Evolutionary conservation across 2,113 vertebrate species (phyloP), one percentile per base, ranked within the genome.

Genomic region (Halichoeres trimaculatus): DNA sequence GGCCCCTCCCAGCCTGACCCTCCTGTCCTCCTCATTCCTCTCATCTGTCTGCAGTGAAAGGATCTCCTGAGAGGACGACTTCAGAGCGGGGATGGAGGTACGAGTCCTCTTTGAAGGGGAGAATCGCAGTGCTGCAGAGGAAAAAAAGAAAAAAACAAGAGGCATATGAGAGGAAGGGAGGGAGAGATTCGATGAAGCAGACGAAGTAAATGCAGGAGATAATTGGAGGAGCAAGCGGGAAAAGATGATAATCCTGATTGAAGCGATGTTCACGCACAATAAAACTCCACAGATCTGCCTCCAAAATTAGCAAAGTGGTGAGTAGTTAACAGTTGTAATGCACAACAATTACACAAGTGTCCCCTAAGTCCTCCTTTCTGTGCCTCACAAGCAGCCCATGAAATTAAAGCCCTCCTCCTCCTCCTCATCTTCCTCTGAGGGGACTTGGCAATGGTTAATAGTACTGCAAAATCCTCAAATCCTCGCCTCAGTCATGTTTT

Each of bases 101-200:
- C 96, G 96, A 4, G 94, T 90, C 86, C 95, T 96, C 91, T 98
- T 98, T 83, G 95, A 97, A 43, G 98, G 97, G 16, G 98, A 99
- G 71, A 95, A 94, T 83, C 95, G 96, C 87, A 98, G 88, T 72
- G 94, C 98, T 99, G 88, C 22, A 22, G 48, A 73, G 70, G 85
- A 43, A 57, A 36, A 40, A 64, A 20, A 63, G 90, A 88, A 88
- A 70, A 7, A 45, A 45, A 19, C 7, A 43, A 43, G 16, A 43
- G 36, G 36, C 11, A 14, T 13, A 26, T 5, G 20, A 43, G 30
- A 70, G 58, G 24, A 17, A 61, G 41, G 43, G 10, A 34, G 40
- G 36, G 23, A 50, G 34, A 36, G 7, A 53, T 54, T 36, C 22
- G 16, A 17, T n/a, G 40, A 67, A 51, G 14, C 20, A 56, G 30